Conservation (phyloP, 92 coral and sea anemone genomes). For the Metridium senile region DNA sequence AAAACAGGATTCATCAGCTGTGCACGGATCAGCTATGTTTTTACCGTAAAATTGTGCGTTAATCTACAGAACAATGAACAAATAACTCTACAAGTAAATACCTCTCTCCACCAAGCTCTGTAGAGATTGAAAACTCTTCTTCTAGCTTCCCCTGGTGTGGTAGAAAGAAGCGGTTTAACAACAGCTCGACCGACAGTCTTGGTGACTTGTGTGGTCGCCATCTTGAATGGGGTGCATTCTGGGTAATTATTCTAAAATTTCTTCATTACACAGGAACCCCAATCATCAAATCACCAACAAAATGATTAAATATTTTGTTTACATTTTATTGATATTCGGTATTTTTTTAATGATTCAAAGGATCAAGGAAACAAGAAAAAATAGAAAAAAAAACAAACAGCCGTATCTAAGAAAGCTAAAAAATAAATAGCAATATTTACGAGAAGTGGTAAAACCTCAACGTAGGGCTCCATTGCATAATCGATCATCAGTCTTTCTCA, state of each 20-base stretch:
- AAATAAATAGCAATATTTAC: too few species aligned
- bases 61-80: background rate
- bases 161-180: conserved; percentile 97
- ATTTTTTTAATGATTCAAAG: too few species aligned
- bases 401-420: too few species aligned
- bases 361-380: too few species aligned
- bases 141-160: conserved; percentile 96
- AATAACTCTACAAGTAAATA: conserved; percentile 15
- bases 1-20: too few species aligned
- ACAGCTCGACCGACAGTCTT: conserved; percentile 78
- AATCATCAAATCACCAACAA: background rate
- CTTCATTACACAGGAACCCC: conserved; percentile 9
- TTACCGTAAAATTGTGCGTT: background rate
- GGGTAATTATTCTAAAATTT: background rate
- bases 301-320: too few species aligned
- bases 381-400: too few species aligned
- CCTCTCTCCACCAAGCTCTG: conserved; percentile 99
- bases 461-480: too few species aligned
- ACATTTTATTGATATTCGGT: too few species aligned
- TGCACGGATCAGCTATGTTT: background rate
- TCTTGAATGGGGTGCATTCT: conserved; percentile 65
- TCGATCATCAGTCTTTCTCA: too few species aligned
- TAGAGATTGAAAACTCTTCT: conserved; percentile 91
- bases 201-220: conserved; percentile 93
- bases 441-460: too few species aligned